Base-by-base conservation (phyloP, 2,797 vertebrate species). In the Sebastes alutus region DNA sequence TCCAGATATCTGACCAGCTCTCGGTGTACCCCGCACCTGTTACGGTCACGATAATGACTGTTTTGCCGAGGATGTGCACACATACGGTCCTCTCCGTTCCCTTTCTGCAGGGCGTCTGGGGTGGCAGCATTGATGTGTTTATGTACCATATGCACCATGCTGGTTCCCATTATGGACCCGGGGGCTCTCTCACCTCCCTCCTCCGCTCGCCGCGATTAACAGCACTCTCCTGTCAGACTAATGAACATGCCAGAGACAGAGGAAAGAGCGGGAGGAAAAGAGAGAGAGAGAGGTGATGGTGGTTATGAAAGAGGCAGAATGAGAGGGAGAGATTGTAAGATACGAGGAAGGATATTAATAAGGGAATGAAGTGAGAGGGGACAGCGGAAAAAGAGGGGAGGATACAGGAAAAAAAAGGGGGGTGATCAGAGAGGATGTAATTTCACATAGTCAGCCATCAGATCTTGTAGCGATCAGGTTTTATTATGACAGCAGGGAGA, bases 141-240 rank as follows among this genome's bases (percentile, higher is more conserved):
- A 87, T 89, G 82, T 79, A 83, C 88, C 85, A 77, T 75, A 80
- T 82, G 88, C 90, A 89, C 87, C 91, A 92, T 42, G 91, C 90
- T 92, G 91, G 74, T 77, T 92, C 84, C 88, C 85, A 93, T 94
- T 92, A 93, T 89, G 83, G 84, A 89, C 84, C 80, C 1, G 22
- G 58, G 20, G 61, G 72, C 73, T 83, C 70, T 75, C 81, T 90
- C 66, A 58, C 72, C 84, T 86, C 83, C 87, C 78, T 90, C 88
- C 85, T 87, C 84, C 27, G 35, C 83, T 82, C 38, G 2, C 80
- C 54, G 62, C 81, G 60, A 93, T 92, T 92, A 93, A 81, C 90
- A 87, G 79, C 80, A 78, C 84, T 87, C 84, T 89, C 87, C 83
- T 91, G 83, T 90, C 91, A 91, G 60, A 84, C 90, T 93, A 94